Base-by-base conservation (phyloP, 2,113 vertebrate genomes). In the Cyanocitta stelleri region DNA sequence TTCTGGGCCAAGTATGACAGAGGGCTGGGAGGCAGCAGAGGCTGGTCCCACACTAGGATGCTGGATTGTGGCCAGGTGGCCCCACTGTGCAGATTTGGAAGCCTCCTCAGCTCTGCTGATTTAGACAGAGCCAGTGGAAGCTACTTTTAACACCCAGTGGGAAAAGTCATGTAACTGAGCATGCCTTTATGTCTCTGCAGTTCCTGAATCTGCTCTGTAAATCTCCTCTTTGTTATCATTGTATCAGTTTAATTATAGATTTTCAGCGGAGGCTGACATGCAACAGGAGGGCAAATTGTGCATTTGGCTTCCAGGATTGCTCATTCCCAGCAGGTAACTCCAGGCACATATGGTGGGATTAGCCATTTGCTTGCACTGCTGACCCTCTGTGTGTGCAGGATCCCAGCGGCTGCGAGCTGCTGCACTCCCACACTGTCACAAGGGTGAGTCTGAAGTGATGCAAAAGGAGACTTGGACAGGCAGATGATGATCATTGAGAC, bases 321-420 rank as follows among this genome's bases (percentile, higher is more conserved):
- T 96, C 90, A 74, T 35, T 71, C 85, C 68, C 94, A 37, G 93
- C 95, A 77, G 96, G 95, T n/a, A 10, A 17, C 59, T 71, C 18
- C 67, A 10, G 82, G 95, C 89, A 4, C 95, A 88, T 30, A 69
- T 85, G 95, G 91, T 62, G 67, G 75, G 21, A 83, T 66, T 13
- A 39, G 74, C 49, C 58, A 18, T 10, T 30, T 14, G 80, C 83
- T 81, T 3, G 0, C 46, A 0, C 64, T 20, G 79, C 69, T 39
- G 73, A 46, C 90, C 82, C 21, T 14, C 44, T n/a, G 63, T 0
- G 0, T 1, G 10, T 4, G 61, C 85, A 8, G 1, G 2, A 4
- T 17, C 41, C 11, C 7, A 0, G 44, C 2, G 33, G 13, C 55
- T 33, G 68, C 0, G 9, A 55, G 72, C 52, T 0, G 1, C 59